phyloP scores from a whole-genome alignment of 2,113 vertebrate genomes.

The Psophia crepitans region DNA sequence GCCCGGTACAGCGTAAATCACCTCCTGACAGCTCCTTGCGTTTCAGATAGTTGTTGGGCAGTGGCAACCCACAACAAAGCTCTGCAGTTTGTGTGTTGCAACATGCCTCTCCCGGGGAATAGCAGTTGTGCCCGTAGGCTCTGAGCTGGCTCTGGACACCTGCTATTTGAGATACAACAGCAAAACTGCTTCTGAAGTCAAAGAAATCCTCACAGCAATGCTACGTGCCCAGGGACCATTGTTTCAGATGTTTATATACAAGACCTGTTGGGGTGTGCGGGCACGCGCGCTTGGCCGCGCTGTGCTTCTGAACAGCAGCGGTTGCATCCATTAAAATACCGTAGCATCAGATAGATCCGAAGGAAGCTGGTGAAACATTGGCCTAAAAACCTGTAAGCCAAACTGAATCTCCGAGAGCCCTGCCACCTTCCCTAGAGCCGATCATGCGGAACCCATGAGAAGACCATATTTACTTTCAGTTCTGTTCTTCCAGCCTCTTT shows the following conservation, averaged over 20 bases:
- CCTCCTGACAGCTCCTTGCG: constrained; percentile 23
- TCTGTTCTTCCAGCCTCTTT: background rate
- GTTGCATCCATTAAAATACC: background rate
- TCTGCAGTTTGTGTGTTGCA: constrained; percentile 12
- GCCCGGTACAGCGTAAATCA: background rate
- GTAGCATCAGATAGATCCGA: background rate
- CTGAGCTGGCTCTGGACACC: background rate
- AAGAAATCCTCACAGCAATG: constrained; percentile 29
- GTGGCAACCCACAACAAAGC: constrained; percentile 42
- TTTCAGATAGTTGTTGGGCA: constrained; percentile 36
- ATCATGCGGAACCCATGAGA: background rate
- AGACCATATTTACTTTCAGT: background rate
- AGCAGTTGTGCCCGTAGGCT: background rate
- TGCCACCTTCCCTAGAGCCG: background rate
- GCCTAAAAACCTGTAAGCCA: background rate
- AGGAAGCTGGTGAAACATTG: background rate
- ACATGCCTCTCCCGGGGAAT: background rate
- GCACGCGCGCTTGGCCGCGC: background rate
- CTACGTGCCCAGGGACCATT: background rate
- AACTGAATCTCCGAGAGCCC: background rate
- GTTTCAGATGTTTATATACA: background rate
- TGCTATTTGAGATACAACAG: constrained; percentile 18
- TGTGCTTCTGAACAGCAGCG: background rate
- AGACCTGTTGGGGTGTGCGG: background rate
- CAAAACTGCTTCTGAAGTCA: constrained; percentile 60